phyloP scores from a whole-genome alignment of 2,888 invertebrate genomes.

The Pristionchus japonicus region DNA sequence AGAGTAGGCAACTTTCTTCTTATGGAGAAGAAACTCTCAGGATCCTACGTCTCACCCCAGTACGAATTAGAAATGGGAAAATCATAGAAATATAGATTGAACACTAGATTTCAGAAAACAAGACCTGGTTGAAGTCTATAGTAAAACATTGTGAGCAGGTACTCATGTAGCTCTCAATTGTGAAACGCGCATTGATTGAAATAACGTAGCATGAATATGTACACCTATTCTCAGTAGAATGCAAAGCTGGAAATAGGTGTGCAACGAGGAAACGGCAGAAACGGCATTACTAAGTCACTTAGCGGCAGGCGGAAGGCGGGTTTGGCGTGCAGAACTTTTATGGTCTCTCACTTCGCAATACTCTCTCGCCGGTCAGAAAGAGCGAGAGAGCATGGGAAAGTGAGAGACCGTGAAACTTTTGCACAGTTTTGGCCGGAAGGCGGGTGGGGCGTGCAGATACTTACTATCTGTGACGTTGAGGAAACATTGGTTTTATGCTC shows the following conservation, averaged over 20 bases:
- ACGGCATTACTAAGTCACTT: not conserved
- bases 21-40: not conserved
- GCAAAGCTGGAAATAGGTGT: not conserved
- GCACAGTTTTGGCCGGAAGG: too few species aligned
- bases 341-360: too few species aligned
- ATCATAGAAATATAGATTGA: not conserved
- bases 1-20: not conserved
- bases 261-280: not conserved
- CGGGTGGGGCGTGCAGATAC: too few species aligned
- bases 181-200: not conserved
- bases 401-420: too few species aligned
- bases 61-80: not conserved
- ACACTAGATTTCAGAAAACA: not conserved
- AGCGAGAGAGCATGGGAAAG: too few species aligned
- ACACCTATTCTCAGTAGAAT: not conserved
- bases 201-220: too few species aligned
- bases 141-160: not conserved
- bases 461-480: too few species aligned
- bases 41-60: not conserved
- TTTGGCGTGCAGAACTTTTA: too few species aligned
- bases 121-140: not conserved
- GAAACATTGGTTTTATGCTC: too few species aligned
- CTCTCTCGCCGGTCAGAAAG: too few species aligned
- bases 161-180: too few species aligned
- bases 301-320: not conserved